phyloP scores from a whole-genome alignment of 2,113 vertebrate genomes.

The Trichomycterus rosablanca region DNA sequence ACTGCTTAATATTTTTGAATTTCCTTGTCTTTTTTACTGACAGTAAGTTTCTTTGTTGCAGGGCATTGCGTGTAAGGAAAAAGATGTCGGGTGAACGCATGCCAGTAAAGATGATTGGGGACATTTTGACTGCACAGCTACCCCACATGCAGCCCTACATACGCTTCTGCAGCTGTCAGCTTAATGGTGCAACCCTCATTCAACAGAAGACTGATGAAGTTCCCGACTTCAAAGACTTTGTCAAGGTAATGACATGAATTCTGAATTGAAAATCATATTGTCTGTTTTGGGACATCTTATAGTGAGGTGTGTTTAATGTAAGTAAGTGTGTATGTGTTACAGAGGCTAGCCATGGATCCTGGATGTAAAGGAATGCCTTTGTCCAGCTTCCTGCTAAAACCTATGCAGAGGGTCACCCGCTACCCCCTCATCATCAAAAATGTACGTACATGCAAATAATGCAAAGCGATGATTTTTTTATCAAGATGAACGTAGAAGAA shows the following conservation, averaged over 20 bases:
- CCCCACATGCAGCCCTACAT: slow-evolving; percentile 99
- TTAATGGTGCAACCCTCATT: slow-evolving; percentile 93
- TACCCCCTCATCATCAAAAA: slow-evolving; percentile 99
- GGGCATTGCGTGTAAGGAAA: slow-evolving; percentile 92
- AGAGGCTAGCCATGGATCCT: slow-evolving; percentile 96
- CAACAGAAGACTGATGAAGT: slow-evolving; percentile 96
- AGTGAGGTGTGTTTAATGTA: not conserved
- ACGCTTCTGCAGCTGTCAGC: slow-evolving; percentile 96
- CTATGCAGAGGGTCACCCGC: slow-evolving; percentile 96
- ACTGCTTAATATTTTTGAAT: too few relatives aligned
- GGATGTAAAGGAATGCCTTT: slow-evolving; percentile 97
- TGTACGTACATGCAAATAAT: slow-evolving; percentile 64
- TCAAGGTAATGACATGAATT: slow-evolving; percentile 71
- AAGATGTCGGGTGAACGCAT: slow-evolving; percentile 98
- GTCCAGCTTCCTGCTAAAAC: slow-evolving; percentile 96
- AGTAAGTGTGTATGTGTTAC: slow-evolving; percentile 39
- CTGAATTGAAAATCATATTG: too few relatives aligned
- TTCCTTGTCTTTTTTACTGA: too few relatives aligned
- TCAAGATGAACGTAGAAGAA: too few relatives aligned
- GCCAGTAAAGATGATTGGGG: slow-evolving; percentile 97
- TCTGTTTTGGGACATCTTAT: too few relatives aligned
- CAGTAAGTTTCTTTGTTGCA: slow-evolving; percentile 42
- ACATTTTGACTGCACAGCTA: slow-evolving; percentile 95
- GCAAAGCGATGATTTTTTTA: too few relatives aligned
- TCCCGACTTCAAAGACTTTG: slow-evolving; percentile 94